These are phyloP conservation scores for Cynopterus sphinx DNA, from an alignment of 2,797 vertebrate species.

Conservation along the genomic window DNA sequence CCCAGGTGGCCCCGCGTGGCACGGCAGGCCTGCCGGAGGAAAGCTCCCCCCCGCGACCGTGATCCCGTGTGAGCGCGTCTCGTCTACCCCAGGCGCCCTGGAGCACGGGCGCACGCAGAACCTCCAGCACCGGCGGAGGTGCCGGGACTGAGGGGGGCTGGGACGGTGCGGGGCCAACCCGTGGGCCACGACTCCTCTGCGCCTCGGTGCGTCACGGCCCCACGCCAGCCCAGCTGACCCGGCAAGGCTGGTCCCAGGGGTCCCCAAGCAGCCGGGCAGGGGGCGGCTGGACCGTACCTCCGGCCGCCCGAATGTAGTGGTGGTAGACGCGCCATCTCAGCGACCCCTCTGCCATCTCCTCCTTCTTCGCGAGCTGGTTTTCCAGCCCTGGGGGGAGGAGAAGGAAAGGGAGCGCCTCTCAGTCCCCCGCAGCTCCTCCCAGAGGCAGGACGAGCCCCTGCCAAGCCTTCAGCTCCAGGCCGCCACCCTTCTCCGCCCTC, in stretches of 20 bases:
- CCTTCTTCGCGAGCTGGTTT: slow-evolving; percentile 86
- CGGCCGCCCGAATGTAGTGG: slow-evolving; percentile 90
- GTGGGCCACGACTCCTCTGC: accelerated
- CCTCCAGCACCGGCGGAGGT: not conserved
- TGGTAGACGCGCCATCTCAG: slow-evolving; percentile 87
- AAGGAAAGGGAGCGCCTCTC: not conserved
- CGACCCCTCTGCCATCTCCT: slow-evolving; percentile 88
- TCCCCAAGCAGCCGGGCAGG: no score
- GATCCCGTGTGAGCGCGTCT: not conserved
- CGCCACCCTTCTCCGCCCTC: not conserved
- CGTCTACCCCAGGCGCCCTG: not conserved
- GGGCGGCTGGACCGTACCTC: slow-evolving; percentile 76
- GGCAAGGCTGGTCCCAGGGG: not conserved
- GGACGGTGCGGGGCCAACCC: not conserved
- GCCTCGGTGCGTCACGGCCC: not conserved
- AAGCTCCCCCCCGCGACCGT: not conserved
- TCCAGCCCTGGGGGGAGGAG: not conserved
- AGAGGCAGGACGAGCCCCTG: not conserved
- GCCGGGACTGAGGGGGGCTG: accelerated
- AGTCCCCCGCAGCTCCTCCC: no score
- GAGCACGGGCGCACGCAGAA: not conserved
- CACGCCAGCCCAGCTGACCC: not conserved
- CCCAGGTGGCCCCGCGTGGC: not conserved
- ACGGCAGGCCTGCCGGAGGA: no score
- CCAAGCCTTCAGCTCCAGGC: not conserved